phyloP scores from a whole-genome alignment of 2,888 invertebrate species.

The Ophion ventricosus region DNA sequence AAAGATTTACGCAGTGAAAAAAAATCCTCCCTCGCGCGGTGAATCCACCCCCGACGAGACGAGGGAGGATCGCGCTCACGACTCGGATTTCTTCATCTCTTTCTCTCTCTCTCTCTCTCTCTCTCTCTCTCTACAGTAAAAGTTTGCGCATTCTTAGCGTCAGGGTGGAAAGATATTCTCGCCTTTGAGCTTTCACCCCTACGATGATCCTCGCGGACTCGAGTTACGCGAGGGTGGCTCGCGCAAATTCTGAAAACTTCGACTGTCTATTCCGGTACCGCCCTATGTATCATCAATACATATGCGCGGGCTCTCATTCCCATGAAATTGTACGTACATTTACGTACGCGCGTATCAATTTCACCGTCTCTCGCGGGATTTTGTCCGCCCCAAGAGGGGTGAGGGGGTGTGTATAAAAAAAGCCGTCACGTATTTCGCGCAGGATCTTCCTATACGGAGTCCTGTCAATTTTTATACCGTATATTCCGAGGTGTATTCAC shows the following conservation, averaged over 20 bases:
- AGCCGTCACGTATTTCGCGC: not conserved
- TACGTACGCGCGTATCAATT: slow-evolving; percentile 43
- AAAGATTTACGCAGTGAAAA: slow-evolving; percentile 10
- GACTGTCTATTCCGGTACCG: slow-evolving; percentile 10
- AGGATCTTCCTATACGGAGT: not conserved
- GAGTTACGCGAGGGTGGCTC: not conserved
- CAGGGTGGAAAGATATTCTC: not conserved
- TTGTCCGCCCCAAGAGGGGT: not conserved
- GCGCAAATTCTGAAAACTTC: slow-evolving; percentile 6
- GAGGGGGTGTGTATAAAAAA: not conserved
- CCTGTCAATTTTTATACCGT: slow-evolving; percentile 17
- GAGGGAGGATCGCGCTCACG: slow-evolving; percentile 53
- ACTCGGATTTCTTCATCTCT: slow-evolving; percentile 46
- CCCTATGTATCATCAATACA: slow-evolving; percentile 12
- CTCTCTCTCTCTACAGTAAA: slow-evolving; percentile 4
- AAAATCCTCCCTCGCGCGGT: slow-evolving; percentile 45
- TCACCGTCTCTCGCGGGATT: slow-evolving; percentile 34
- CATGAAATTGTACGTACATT: slow-evolving; percentile 40
- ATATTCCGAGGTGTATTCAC: not conserved
- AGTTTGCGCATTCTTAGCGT: not conserved
- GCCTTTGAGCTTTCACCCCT: not conserved
- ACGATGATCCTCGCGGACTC: not conserved
- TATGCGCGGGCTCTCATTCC: slow-evolving; percentile 35
- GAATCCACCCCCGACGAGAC: slow-evolving; percentile 41
- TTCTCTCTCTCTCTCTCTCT: not conserved